These are phyloP conservation scores for Drosophila percnosoma DNA, from an alignment of 2,888 invertebrate genomes.

Conservation along the genomic window DNA sequence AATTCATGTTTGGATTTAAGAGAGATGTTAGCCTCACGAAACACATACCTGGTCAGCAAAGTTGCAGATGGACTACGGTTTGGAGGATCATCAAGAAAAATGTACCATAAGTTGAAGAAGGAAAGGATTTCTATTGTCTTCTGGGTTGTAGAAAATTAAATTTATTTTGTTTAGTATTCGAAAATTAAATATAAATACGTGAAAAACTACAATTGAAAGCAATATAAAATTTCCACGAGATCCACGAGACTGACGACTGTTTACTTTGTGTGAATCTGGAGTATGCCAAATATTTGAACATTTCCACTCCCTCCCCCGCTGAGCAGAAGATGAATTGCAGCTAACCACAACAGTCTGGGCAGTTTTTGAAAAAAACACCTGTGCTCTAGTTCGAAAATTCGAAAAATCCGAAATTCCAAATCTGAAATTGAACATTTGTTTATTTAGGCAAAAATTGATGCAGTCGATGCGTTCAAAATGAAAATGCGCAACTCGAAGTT, in stretches of 20 bases:
- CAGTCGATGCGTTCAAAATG: constrained; percentile 25
- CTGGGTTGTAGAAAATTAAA: neutral
- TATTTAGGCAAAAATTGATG: constrained; percentile 36
- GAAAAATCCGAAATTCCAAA: constrained; percentile 6
- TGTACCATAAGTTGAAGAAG: too few species aligned
- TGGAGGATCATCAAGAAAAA: neutral
- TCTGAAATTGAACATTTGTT: constrained; percentile 37
- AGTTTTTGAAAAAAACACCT: constrained; percentile 58
- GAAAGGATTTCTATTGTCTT: neutral
- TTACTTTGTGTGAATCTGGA: neutral
- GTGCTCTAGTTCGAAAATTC: constrained; percentile 58
- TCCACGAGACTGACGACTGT: neutral
- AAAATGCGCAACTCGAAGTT: constrained; percentile 25
- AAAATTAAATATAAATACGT: neutral
- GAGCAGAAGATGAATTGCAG: constrained; percentile 21
- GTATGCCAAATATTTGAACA: constrained; percentile 40
- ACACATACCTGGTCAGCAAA: neutral
- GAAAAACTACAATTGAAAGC: neutral
- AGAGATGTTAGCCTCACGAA: neutral
- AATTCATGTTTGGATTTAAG: neutral
- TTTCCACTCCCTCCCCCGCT: constrained; percentile 3
- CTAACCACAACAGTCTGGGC: constrained; percentile 7
- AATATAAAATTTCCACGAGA: constrained; percentile 25
- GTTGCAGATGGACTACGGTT: neutral
- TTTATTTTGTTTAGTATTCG: too few species aligned